These are phyloP conservation scores for Euzetes globulus DNA, from an alignment of 2,888 invertebrate species.

Conservation along the genomic window DNA sequence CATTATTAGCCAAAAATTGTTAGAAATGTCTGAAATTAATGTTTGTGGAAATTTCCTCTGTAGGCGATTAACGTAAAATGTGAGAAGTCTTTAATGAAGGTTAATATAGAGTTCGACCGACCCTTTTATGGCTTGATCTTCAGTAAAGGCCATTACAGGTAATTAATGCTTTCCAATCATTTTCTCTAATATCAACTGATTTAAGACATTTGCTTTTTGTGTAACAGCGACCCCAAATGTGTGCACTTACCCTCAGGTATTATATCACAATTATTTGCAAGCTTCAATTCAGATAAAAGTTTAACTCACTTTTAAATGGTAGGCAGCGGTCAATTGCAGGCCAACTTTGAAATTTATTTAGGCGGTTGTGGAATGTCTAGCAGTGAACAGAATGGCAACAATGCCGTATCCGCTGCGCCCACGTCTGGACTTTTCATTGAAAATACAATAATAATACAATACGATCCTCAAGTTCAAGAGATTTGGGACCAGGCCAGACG, in stretches of 20 bases:
- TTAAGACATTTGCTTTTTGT: not conserved
- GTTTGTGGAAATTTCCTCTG: not conserved
- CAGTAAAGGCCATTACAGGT: conserved; percentile 60
- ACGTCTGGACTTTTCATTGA: conserved; percentile 74
- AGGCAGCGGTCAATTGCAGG: conserved; percentile 79
- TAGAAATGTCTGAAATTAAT: not conserved
- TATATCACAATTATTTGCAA: too few species aligned
- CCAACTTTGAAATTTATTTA: conserved; percentile 85
- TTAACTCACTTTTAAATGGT: not conserved
- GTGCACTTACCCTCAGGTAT: conserved; percentile 70
- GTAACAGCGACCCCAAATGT: conserved; percentile 71
- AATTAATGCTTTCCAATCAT: conserved; percentile 28
- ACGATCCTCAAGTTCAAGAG: conserved; percentile 88
- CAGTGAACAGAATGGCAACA: conserved; percentile 54
- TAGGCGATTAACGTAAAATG: conserved; percentile 68
- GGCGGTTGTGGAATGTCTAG: conserved; percentile 90
- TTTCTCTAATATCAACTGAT: conserved; percentile 58
- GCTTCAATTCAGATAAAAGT: too few species aligned
- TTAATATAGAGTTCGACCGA: conserved; percentile 87
- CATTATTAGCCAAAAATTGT: too few species aligned
- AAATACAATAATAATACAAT: conserved; percentile 81
- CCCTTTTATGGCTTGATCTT: conserved; percentile 95
- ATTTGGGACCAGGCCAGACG: conserved; percentile 92
- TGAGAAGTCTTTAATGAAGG: conserved; percentile 89
- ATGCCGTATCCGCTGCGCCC: conserved; percentile 30